Conservation (phyloP, 2,113 vertebrate species). For the Agapornis roseicollis region DNA sequence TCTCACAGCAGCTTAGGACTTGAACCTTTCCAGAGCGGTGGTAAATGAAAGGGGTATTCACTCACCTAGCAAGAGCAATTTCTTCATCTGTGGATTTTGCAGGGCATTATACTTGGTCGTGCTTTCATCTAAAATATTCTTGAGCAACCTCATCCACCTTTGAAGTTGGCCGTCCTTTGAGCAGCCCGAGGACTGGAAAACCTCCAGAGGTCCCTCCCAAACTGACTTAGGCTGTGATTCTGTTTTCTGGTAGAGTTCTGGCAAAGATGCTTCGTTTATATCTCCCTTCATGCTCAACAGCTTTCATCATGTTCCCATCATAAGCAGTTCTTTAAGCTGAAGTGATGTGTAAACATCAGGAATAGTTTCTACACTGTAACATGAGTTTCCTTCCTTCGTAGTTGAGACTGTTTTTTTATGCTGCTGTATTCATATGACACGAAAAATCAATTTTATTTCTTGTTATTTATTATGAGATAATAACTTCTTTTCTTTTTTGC, state of each 20-base stretch:
- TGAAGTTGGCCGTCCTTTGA: slow-evolving; percentile 5
- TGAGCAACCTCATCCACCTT: neutral
- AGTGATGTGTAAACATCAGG: slow-evolving; percentile 36
- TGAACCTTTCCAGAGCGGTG: neutral
- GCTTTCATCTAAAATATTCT: neutral
- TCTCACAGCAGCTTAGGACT: neutral
- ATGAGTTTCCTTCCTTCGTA: neutral
- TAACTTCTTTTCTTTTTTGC: neutral
- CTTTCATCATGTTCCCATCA: slow-evolving; percentile 48
- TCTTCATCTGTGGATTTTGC: neutral
- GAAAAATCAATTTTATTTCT: neutral
- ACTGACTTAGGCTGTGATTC: neutral
- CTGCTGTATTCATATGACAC: neutral
- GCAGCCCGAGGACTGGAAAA: neutral
- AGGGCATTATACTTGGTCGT: neutral
- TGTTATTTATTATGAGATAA: neutral
- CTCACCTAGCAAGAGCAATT: neutral
- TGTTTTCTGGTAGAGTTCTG: slow-evolving; percentile 11
- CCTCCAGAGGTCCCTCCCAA: neutral
- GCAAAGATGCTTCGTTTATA: neutral
- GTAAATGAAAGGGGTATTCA: neutral
- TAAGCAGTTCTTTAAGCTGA: slow-evolving; percentile 35
- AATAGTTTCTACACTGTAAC: slow-evolving; percentile 13
- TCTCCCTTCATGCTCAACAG: slow-evolving; percentile 6
- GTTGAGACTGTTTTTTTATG: neutral